Percentiles rank a stretch among this genome's conserved stretches.
These are phyloP conservation scores for Campylomormyrus numenius DNA, from an alignment of 2,113 vertebrate species.

Conservation along the genomic window DNA sequence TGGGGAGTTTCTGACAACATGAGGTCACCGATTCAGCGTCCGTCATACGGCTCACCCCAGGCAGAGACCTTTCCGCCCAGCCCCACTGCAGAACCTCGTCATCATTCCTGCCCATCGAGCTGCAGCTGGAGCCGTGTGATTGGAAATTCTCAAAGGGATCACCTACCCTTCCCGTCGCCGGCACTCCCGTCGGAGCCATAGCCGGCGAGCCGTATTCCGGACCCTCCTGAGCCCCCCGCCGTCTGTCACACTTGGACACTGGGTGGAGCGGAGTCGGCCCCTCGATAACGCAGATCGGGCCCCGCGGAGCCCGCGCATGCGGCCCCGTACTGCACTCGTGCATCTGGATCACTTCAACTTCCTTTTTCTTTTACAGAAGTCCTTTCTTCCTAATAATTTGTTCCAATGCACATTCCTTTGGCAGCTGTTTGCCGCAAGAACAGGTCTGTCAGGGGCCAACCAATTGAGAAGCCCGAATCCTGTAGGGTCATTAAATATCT, in stretches of 20 bases:
- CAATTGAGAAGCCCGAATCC: background rate
- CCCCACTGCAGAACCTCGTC: slow-evolving; percentile 22
- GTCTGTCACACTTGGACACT: background rate
- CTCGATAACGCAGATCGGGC: background rate
- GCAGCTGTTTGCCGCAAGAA: slow-evolving; percentile 16
- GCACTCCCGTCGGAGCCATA: slow-evolving; percentile 45
- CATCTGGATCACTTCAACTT: slow-evolving; percentile 7
- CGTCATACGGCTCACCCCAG: slow-evolving; percentile 36
- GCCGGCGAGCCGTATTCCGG: background rate
- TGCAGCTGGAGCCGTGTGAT: slow-evolving; percentile 8
- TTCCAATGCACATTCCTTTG: background rate
- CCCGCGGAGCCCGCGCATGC: background rate
- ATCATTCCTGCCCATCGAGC: slow-evolving; percentile 20
- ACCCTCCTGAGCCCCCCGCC: background rate
- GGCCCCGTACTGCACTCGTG: background rate
- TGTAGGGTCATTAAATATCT: slow-evolving; percentile 4
- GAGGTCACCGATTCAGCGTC: slow-evolving; percentile 29
- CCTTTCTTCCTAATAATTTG: background rate
- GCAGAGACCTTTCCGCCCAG: slow-evolving; percentile 21
- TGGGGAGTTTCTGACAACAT: slow-evolving; percentile 29
- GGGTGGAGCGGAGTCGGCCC: background rate
- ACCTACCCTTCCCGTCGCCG: slow-evolving; percentile 44
- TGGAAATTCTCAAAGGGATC: slow-evolving; percentile 32
- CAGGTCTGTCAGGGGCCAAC: background rate
- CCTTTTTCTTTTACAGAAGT: slow-evolving; percentile 10